Percentiles rank a stretch among this genome's conserved stretches.
Evolutionary conservation across 2,113 vertebrate genomes (phyloP).

Genomic region (Petromus typicus): DNA sequence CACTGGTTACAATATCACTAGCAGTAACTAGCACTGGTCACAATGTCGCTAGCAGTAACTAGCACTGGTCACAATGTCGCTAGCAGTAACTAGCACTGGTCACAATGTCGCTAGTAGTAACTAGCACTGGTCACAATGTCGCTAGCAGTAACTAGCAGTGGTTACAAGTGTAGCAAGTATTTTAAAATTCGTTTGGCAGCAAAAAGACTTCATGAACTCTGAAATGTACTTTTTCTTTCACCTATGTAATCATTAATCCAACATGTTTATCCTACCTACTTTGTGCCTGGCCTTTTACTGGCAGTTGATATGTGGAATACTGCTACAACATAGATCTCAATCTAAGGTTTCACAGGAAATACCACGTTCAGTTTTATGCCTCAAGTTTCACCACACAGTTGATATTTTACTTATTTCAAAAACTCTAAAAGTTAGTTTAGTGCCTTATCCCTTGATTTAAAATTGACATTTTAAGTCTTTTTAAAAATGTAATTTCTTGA

Average conservation of each 20-base stretch:
- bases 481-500: conserved; percentile 64
- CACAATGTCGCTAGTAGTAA: not conserved
- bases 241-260: not conserved
- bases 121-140: not conserved
- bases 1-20: not conserved
- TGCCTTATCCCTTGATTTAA: conserved; percentile 49
- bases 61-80: not conserved
- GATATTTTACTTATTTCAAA: conserved; percentile 59
- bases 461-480: conserved; percentile 61
- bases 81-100: too few relatives aligned
- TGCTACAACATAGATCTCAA: not conserved
- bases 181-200: not conserved
- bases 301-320: not conserved
- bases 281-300: not conserved
- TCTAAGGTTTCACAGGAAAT: conserved; percentile 17
- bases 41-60: not conserved
- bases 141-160: too few relatives aligned
- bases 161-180: not conserved
- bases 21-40: too few relatives aligned
- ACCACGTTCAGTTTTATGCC: not conserved
- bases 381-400: conserved; percentile 20
- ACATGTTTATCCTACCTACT: not conserved
- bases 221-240: not conserved
- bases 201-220: not conserved
- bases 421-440: conserved; percentile 46